Base-by-base conservation (phyloP, 2,113 vertebrate species). In the Nerophis lumbriciformis region DNA sequence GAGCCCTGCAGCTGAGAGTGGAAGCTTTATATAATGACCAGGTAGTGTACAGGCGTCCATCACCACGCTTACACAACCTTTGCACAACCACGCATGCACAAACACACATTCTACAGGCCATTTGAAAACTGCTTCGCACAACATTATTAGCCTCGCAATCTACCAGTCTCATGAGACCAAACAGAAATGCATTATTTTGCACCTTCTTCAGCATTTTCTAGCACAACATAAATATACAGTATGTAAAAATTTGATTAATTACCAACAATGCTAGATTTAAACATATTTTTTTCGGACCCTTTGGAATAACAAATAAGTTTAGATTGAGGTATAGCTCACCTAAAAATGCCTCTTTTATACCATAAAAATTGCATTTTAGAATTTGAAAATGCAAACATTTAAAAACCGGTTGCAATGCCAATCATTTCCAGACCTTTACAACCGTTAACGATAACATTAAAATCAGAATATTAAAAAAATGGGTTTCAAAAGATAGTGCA, bases 11-110 rank as follows among this genome's bases (percentile, higher is more conserved):
- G 79, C 86, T 14, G 83, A 85, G 88, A 88, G 88, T 83, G 62
- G 77, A 77, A 82, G 82, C 78, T 83, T 84, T 82, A 89, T 85
- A 80, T 87, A 88, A 89, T 86, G 88, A 78, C 72, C 85, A 88
- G 88, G 85, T 89, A 87, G 78, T 76, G 75, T 77, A 65, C 73
- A 66, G 65, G 59, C 39, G 6, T 67, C 64, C 63, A 62, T 58
- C 60, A 63, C 36, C 60, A 38, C 57, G 45, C 80, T 80, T 68
- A 75, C 78, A 74, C 73, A 75, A 65, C 78, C 65, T 66, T 59
- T 60, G 56, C 73, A 72, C 71, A 68, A 69, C 59, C 76, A 70
- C 72, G 62, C 51, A 68, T 68, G 60, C 62, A 63, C 66, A 59
- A 59, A 65, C 75, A 84, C 80, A 83, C 81, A 75, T 74, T 53